A percentile compares a stretch with the other conserved stretches of the same genome.
Conservation (phyloP, 2,113 vertebrate genomes). For the Amphilophus citrinellus region DNA sequence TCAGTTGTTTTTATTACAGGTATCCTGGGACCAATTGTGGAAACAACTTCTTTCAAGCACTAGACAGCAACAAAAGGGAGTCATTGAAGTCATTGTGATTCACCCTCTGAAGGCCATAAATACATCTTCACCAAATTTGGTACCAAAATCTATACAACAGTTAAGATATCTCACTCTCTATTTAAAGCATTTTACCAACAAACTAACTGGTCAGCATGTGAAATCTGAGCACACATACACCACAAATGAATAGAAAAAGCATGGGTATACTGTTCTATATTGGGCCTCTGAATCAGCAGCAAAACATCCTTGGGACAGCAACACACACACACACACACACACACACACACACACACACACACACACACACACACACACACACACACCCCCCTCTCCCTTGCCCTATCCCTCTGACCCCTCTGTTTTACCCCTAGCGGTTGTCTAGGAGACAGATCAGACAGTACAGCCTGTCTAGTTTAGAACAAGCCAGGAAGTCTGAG, state of each 20-base stretch:
- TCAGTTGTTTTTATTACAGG: neutral
- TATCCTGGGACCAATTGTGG: neutral
- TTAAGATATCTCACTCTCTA: neutral
- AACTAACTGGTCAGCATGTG: neutral
- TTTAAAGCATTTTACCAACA: neutral
- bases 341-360: slow-evolving; percentile 1
- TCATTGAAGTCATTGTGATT: neutral
- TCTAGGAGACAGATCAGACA: slow-evolving; percentile 62
- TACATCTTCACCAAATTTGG: neutral
- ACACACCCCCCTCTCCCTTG: neutral
- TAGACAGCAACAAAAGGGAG: neutral
- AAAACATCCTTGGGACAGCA: slow-evolving; percentile 48
- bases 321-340: slow-evolving; percentile 32
- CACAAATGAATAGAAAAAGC: slow-evolving; percentile 36
- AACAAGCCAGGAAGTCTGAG: slow-evolving; percentile 42
- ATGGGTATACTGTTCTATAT: slow-evolving; percentile 48
- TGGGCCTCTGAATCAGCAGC: slow-evolving; percentile 55
- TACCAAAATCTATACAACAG: neutral
- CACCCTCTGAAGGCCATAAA: neutral
- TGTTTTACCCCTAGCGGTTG: slow-evolving; percentile 45
- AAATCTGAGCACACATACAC: slow-evolving; percentile 23
- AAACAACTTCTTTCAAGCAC: neutral
- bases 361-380: slow-evolving; percentile 27
- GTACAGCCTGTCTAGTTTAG: slow-evolving; percentile 46
- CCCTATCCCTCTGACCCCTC: slow-evolving; percentile 25